phyloP scores from a whole-genome alignment of 2,888 invertebrate genomes.

The Synergus japonicus region DNA sequence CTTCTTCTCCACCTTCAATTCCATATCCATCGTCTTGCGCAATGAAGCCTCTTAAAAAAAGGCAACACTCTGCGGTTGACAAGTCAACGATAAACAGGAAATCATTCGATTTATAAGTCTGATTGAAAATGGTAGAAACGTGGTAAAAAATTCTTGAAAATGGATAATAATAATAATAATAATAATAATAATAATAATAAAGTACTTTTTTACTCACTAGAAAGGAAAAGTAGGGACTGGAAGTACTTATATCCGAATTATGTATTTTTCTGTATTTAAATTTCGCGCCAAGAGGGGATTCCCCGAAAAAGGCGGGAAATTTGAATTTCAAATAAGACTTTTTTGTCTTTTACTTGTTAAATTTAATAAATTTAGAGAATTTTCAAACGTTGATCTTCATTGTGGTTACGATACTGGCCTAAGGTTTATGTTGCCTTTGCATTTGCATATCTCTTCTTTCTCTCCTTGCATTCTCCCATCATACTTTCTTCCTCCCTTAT shows the following conservation, averaged over 20 bases:
- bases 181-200: no score
- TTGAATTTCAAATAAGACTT: not conserved
- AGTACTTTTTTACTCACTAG: no score
- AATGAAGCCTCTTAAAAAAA: conserved; percentile 6
- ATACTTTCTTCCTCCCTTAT: conserved; percentile 43
- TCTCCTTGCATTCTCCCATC: not conserved
- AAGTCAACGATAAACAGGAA: conserved; percentile 17
- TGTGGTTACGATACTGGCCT: conserved; percentile 41
- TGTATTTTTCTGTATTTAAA: not conserved
- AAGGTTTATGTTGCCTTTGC: not conserved
- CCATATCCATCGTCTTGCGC: conserved; percentile 22
- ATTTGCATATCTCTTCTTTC: conserved; percentile 35
- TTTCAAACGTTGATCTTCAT: conserved; percentile 27
- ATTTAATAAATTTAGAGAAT: not conserved
- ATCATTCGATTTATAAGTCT: not conserved
- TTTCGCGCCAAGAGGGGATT: not conserved
- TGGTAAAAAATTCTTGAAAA: not conserved
- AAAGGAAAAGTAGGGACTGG: no score
- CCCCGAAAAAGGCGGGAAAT: not conserved
- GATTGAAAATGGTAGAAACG: not conserved
- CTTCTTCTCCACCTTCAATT: not conserved
- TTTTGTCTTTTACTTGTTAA: no score
- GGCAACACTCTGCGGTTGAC: not conserved
- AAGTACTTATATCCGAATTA: not conserved
- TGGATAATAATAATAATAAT: not conserved